Percentiles rank a stretch among this genome's conserved stretches.
Conservation (phyloP, 2,113 vertebrate species). For the Hymenochirus boettgeri region DNA sequence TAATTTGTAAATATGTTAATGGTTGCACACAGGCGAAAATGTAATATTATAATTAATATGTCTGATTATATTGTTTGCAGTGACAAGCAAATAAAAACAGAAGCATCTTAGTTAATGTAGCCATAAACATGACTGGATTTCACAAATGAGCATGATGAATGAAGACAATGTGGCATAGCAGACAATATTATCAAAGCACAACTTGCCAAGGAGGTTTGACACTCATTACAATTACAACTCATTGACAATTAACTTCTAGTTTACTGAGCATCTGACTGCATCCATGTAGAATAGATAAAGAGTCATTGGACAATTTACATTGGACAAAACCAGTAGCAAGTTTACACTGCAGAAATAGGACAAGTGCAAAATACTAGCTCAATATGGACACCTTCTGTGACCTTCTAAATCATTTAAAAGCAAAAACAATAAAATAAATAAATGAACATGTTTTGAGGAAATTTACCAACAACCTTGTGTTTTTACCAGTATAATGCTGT, state of each 20-base stretch:
- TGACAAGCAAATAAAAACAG: background rate
- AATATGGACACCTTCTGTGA: no score
- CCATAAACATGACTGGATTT: constrained; percentile 6
- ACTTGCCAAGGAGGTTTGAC: no score
- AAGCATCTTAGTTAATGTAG: constrained; percentile 9
- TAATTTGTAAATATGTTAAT: constrained; percentile 21
- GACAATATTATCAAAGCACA: constrained; percentile 37
- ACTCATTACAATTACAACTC: no score
- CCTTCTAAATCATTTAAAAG: no score
- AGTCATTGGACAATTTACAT: no score
- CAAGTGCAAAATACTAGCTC: no score
- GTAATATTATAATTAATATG: background rate
- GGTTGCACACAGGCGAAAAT: background rate
- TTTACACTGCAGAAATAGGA: no score
- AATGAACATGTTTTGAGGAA: no score
- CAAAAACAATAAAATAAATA: no score
- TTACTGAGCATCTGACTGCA: background rate
- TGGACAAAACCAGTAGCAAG: background rate
- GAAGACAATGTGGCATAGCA: constrained; percentile 17
- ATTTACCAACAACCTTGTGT: no score
- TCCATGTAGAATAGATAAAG: constrained; percentile 17
- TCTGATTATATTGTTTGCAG: constrained; percentile 22
- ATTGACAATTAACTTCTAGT: background rate
- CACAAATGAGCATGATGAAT: background rate
- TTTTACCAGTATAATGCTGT: no score